These are phyloP conservation scores for Athetis lepigone DNA, from an alignment of 2,888 invertebrate species.

Conservation along the genomic window DNA sequence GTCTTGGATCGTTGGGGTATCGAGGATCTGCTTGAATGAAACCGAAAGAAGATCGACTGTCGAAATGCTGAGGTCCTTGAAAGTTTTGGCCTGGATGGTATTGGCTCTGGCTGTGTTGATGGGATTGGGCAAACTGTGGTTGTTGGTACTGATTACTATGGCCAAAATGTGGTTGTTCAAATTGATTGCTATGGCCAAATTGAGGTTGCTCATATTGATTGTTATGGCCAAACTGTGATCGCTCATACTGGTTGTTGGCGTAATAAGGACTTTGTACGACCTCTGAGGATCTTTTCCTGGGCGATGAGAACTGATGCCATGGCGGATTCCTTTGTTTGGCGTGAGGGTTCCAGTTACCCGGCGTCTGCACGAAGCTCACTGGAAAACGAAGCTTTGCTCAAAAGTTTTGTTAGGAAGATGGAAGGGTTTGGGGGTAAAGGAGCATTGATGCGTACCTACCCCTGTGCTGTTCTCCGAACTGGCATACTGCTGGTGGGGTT, in stretches of 20 bases:
- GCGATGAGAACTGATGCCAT: conserved; percentile 84
- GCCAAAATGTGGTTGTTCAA: conserved; percentile 30
- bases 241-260: conserved; percentile 50
- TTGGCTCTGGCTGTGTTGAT: conserved; percentile 24
- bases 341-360: conserved; percentile 76
- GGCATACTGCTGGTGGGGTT: conserved; percentile 74
- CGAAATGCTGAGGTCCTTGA: conserved; percentile 70
- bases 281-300: conserved; percentile 85
- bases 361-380: conserved; percentile 78
- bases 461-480: conserved; percentile 82
- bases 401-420: conserved; percentile 31
- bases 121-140: conserved; percentile 25
- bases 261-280: conserved; percentile 46
- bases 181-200: conserved; percentile 32
- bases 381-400: conserved; percentile 63
- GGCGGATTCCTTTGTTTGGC: conserved; percentile 78
- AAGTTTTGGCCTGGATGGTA: conserved; percentile 40
- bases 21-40: conserved; percentile 70
- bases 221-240: conserved; percentile 37
- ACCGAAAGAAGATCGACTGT: conserved; percentile 71
- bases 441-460: conserved; percentile 89
- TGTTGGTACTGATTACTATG: conserved; percentile 35
- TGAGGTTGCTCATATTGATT: conserved; percentile 31
- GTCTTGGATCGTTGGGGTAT: conserved; percentile 84
- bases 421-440: conserved; percentile 29